phyloP scores from a whole-genome alignment of 2,113 vertebrate genomes.

The Lophotis ruficrista region DNA sequence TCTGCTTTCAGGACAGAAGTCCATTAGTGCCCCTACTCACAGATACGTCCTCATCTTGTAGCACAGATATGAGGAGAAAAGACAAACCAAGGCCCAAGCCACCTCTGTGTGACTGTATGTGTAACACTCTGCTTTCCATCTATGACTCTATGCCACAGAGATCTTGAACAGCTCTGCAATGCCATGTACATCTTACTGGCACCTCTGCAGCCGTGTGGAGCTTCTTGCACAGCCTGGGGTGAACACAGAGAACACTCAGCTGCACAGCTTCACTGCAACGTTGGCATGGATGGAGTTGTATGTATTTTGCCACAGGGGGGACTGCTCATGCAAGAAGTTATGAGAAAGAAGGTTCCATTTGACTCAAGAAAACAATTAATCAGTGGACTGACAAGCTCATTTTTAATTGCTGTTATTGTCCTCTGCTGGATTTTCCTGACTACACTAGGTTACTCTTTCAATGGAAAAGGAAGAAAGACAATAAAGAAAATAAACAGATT shows the following conservation, averaged over 20 bases:
- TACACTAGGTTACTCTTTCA: background rate
- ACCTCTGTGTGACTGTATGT: background rate
- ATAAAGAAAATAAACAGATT: background rate
- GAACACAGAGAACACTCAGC: background rate
- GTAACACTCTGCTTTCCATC: background rate
- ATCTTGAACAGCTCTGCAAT: background rate
- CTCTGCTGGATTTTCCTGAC: background rate
- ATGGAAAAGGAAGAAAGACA: background rate
- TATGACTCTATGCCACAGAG: background rate
- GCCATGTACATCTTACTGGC: background rate
- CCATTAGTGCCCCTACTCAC: background rate
- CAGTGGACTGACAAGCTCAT: background rate
- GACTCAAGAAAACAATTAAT: background rate
- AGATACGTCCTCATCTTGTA: background rate
- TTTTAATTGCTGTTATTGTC: background rate
- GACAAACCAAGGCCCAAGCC: background rate
- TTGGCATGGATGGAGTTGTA: background rate
- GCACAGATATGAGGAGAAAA: no score
- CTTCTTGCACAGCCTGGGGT: background rate
- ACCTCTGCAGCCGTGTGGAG: background rate
- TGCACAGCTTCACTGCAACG: background rate
- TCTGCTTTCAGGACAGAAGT: background rate
- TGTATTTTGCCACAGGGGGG: background rate
- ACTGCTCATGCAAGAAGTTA: background rate
- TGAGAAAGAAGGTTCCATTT: background rate